Base-by-base conservation (phyloP, 2,113 vertebrate species). In the Hippopotamus amphibius region DNA sequence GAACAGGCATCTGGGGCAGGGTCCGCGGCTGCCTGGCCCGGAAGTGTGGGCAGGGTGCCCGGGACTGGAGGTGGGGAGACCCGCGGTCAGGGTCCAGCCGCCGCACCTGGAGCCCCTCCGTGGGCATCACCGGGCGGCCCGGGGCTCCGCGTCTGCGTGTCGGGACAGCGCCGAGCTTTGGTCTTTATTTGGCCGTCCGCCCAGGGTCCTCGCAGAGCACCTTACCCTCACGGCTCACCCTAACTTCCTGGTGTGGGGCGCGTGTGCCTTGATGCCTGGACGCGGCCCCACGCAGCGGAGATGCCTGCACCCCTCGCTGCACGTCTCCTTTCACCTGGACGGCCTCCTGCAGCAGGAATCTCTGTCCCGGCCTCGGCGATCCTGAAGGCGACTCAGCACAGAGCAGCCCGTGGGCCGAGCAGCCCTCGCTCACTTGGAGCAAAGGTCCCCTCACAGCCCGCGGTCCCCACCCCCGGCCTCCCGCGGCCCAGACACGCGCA, bases 81-180 rank as follows among this genome's bases (percentile, higher is more conserved):
- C 1, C 22, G 2, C 3, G 3, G 43, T 74, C 71, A 9, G 43
- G 14, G 3, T 26, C 22, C 41, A 15, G 69, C 22, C 12, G 3
- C 22, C 26, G 69, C 6, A 2, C 22, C 0, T 13, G 11, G 69
- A 14, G 11, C 6, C 41, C 41, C n/a, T 3, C 1, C 37, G 1
- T 2, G 69, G 22, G 41, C 37, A 26, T 14, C 3, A 3, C 11
- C 6, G 21, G 69, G 22, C 69, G 14, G 69, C 69, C 22, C 37
- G 14, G 11, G 11, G 21, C 21, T 43, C 69, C 5, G 11, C 1
- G 21, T 24, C 21, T 24, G 69, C 11, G 2, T 0, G 21, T 71
- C 68, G 3, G 22, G 59, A 10, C 14, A 17, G 53, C 16, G 5
- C 55, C 19, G 17, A 55, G 55, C 19, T 21, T 17, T 57, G 55